Base-by-base conservation (phyloP, 2,888 invertebrate genomes). In the Cryptosula pallasiana region DNA sequence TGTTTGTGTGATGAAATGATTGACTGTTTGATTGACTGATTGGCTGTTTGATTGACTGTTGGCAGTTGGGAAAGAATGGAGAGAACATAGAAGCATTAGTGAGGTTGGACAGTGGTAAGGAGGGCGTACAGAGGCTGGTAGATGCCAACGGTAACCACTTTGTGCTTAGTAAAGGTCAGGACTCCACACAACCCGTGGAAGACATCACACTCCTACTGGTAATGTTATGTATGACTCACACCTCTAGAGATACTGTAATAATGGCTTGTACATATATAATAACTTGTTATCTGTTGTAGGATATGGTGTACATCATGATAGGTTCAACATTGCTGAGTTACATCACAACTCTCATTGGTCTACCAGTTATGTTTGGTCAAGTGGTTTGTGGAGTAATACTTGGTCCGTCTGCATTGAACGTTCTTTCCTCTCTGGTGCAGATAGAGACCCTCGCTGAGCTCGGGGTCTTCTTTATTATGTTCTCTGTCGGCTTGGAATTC, bases 401-500 rank as follows among this genome's bases (percentile, higher is more conserved):
- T 0, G 78, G 78, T 0, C 78, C 78, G 0, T 75, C 78, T n/a
- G 76, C 75, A 0, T 69, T 74, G 54, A 75, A 75, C 71, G 27
- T 73, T n/a, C 72, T 78, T 20, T 73, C 75, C 75, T 78, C 76
- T 20, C 55, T 76, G 34, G 78, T 78, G 1, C 78, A 78, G 71
- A 27, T 78, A 1, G 78, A 78, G 69, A 78, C 77, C 1, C 54
- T 78, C 9, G 78, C 76, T 35, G 75, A 78, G 69, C 78, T 78
- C 71, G 78, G 78, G 0, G 76, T 78, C n/a, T 78, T 78, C 71
- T 75, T 78, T 74, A 78, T 78, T 36, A 71, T 78, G 25, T 78
- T 78, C 69, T 34, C 73, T n/a, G 78, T 78, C 9, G 78, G 78
- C 13, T 63, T 78, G 16, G 78, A 78, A 45, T 78, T 78, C 55